Base-by-base conservation (phyloP, 2,113 vertebrate genomes). In the Neodon shergylaensis region DNA sequence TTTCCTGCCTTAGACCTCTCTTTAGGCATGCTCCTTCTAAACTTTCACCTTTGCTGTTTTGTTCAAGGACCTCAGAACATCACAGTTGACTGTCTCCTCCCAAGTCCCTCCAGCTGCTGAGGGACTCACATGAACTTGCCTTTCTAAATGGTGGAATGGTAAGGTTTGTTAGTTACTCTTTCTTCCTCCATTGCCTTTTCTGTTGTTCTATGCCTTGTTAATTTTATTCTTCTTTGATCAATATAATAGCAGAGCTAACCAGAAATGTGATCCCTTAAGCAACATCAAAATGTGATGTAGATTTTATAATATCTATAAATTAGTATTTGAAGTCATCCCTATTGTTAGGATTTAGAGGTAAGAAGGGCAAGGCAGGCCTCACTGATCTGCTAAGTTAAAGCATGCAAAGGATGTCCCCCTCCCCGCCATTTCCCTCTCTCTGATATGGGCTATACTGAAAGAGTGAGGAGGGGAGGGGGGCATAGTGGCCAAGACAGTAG, bases 401-500 rank as follows among this genome's bases (percentile, higher is more conserved):
- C 26, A 42, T 52, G 1, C 4, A 63, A 68, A 88, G 26, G 47
- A 49, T 39, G 22, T 21, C 76, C 58, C 19, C 58, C 19, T 58
- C 54, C 17, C 54, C 0, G 16, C 19, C 5, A 19, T 21, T 91
- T n/a, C 13, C 12, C 1, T 82, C 21, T 61, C 12, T 84, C 21
- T 44, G 4, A 14, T 36, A 7, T 52, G 33, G 1, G 82, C 33
- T 86, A 17, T 8, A 26, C 17, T 84, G 7, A 73, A 22, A 47
- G 49, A 42, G 28, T 19, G 12, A 33, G n/a, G 5, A 19, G 79
- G 3, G 19, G 4, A 36, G 14, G 2, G 26, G 17, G 17, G 16
- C 8, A 8, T 65, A 24, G 19, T 3, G 31, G 54, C 1, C 44
- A 52, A n/a, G 17, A 7, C 33, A 28, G 26, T 1, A 0, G 3